These are phyloP conservation scores for Asarcornis scutulata DNA, from an alignment of 2,113 vertebrate genomes.

Conservation along the genomic window DNA sequence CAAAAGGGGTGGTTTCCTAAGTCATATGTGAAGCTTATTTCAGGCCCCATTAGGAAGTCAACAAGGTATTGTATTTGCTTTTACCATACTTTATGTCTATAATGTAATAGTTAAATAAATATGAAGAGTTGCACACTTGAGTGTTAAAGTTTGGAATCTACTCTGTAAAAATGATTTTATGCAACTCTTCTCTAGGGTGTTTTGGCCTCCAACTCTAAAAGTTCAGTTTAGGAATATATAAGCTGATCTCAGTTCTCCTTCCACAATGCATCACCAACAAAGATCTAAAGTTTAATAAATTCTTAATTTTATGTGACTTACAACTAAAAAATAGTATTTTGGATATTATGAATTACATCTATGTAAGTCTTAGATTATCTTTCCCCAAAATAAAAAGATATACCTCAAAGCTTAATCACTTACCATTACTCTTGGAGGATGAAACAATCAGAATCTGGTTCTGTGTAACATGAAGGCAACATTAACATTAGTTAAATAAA, in stretches of 20 bases:
- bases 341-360: not conserved
- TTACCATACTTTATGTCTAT: not conserved
- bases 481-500: not conserved
- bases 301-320: not conserved
- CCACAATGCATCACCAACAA: not conserved
- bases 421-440: not conserved
- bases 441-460: not conserved
- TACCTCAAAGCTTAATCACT: not conserved
- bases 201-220: not conserved
- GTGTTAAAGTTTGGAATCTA: not conserved
- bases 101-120: not conserved
- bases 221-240: not conserved
- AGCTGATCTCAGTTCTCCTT: not conserved
- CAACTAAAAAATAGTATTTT: not conserved
- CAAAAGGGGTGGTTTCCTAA: constrained; percentile 99
- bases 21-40: constrained; percentile 98
- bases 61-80: constrained; percentile 80
- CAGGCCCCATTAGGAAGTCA: constrained; percentile 88
- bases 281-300: not conserved
- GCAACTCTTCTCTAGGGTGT: not conserved
- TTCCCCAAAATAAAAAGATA: not conserved
- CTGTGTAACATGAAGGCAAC: not conserved
- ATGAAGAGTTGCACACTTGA: not conserved
- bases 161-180: not conserved
- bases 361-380: not conserved